Base-by-base conservation (phyloP, 2,888 invertebrate species). In the Diplolepis rosae region DNA sequence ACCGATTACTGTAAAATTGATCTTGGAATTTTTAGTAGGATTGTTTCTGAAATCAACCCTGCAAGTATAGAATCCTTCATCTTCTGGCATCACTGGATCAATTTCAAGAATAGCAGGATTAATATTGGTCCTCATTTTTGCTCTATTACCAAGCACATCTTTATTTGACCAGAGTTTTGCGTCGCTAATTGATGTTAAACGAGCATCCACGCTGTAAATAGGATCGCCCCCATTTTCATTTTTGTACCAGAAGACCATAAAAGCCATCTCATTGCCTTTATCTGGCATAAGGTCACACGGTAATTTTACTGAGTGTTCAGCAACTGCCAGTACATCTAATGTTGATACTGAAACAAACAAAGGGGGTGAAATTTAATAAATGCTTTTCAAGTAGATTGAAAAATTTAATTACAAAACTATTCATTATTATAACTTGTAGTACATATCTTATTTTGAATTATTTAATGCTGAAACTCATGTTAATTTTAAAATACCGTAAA, bases 161-260 rank as follows among this genome's bases (percentile, higher is more conserved):
- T 87, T 87, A 69, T 90, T 87, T 30, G 90, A 90, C 90, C 90
- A 90, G 50, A 88, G 84, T 77, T 85, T 89, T 50, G 89, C 89
- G 66, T 89, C 84, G 66, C 81, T 85, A 77, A 89, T 84, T 68
- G 85, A 82, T 56, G 89, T 84, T 30, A 89, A 88, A 27, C 91
- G 88, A 15, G 89, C 90, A 78, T 91, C 90, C 76, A 90, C 86
- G 77, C 95, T 96, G 91, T 96, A 96, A 84, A 96, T 93, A 78
- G 96, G 96, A 88, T 95, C 94, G 75, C 94, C 95, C 65, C 94
- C 94, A 82, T 93, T 94, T 86, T 95, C 95, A 70, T 82, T 83
- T 79, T 95, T 91, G 89, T 96, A 96, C 96, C 96, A 96, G 70
- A 96, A 91, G 78, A 96, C 95, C 95, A 96, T 96, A 89, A 95